These are phyloP conservation scores for Caenorhabditis tropicalis DNA, from an alignment of 1,140 invertebrate genomes.

Conservation along the genomic window DNA sequence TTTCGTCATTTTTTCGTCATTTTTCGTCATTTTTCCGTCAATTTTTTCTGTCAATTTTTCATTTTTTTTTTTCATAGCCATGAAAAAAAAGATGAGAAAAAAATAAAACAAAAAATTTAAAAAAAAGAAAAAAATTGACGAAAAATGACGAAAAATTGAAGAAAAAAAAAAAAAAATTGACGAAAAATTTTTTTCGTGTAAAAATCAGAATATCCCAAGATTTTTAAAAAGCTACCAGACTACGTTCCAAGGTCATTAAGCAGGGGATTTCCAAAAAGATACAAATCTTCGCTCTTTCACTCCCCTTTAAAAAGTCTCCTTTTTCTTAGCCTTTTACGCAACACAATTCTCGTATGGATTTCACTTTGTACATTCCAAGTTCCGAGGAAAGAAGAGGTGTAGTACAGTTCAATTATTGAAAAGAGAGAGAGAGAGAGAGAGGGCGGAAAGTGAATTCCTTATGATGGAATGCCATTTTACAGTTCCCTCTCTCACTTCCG, in stretches of 20 bases:
- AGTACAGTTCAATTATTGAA: slow-evolving; percentile 21
- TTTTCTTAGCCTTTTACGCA: neutral
- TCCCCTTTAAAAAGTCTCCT: neutral
- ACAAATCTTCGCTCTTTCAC: slow-evolving; percentile 31
- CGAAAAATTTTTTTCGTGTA: too few species aligned
- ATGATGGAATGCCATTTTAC: neutral
- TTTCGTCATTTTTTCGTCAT: too few species aligned
- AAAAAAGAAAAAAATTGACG: too few species aligned
- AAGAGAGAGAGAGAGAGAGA: neutral
- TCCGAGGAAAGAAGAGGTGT: too few species aligned
- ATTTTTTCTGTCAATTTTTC: too few species aligned
- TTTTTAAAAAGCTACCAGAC: neutral
- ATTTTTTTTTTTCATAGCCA: too few species aligned
- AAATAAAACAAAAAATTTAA: too few species aligned
- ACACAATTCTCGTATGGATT: slow-evolving; percentile 35
- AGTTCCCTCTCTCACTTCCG: neutral
- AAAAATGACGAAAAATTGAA: too few species aligned
- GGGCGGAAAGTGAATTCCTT: neutral
- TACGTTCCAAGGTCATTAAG: neutral
- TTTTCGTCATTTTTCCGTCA: too few species aligned
- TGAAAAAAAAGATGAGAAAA: too few species aligned
- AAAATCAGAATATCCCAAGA: too few species aligned
- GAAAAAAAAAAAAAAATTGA: too few species aligned
- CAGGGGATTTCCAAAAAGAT: slow-evolving; percentile 14
- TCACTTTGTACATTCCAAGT: slow-evolving; percentile 1